These are phyloP conservation scores for Ochlodes sylvanus DNA, from an alignment of 2,888 invertebrate genomes.

Conservation along the genomic window DNA sequence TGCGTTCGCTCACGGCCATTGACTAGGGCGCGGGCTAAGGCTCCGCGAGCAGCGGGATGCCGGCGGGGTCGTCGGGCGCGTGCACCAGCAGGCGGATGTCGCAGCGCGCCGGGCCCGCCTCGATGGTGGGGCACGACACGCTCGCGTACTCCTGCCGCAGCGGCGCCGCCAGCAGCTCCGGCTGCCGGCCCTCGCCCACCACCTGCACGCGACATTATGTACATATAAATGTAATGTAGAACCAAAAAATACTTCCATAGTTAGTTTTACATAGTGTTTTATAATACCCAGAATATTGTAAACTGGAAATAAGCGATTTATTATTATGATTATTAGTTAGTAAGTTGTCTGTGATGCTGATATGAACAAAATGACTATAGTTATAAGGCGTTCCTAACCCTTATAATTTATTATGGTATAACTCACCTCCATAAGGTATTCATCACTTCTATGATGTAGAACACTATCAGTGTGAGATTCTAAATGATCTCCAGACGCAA, in stretches of 20 bases:
- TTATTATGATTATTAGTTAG: too few relatives aligned
- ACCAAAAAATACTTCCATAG: too few relatives aligned
- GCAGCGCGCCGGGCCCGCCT: constrained; percentile 74
- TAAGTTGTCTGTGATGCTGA: too few relatives aligned
- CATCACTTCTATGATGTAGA: constrained; percentile 80
- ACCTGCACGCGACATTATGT: constrained; percentile 66
- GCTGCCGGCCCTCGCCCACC: constrained; percentile 84
- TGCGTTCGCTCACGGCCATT: constrained; percentile 44
- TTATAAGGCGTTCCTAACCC: too few relatives aligned
- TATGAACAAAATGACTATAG: too few relatives aligned
- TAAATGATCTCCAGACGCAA: constrained; percentile 89
- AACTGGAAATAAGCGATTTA: too few relatives aligned
- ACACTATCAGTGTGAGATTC: constrained; percentile 83
- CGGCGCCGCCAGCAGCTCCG: constrained; percentile 76
- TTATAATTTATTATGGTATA: too few relatives aligned
- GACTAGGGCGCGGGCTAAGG: constrained; percentile 59
- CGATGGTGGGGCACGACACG: constrained; percentile 90
- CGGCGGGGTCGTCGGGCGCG: constrained; percentile 68
- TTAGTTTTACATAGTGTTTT: too few relatives aligned
- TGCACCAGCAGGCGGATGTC: constrained; percentile 75
- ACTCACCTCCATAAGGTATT: constrained; percentile 79
- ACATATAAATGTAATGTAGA: too few relatives aligned
- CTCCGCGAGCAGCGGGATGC: constrained; percentile 72
- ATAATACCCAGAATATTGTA: too few relatives aligned
- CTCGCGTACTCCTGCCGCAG: constrained; percentile 83